These are phyloP conservation scores for Anas bahamensis DNA, from an alignment of 2,797 vertebrate genomes.

Conservation along the genomic window DNA sequence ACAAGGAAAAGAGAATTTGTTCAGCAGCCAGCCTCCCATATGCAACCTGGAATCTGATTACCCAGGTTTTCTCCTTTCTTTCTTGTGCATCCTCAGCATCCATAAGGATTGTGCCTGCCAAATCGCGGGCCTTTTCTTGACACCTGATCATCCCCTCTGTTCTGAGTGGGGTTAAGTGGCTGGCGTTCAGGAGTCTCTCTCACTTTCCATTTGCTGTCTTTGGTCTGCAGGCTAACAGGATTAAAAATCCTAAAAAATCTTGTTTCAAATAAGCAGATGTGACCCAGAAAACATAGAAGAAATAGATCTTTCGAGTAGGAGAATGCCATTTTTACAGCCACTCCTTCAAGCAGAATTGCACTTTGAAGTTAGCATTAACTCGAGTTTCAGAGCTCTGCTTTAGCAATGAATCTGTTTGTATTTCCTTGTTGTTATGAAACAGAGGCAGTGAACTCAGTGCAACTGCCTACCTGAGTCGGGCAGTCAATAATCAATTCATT, in stretches of 20 bases:
- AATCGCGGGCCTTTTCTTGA: conserved; percentile 59
- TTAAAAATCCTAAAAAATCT: conserved; percentile 73
- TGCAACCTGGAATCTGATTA: conserved; percentile 69
- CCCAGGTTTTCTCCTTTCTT: conserved; percentile 70
- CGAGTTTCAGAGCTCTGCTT: conserved; percentile 45
- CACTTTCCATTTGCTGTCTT: conserved; percentile 64
- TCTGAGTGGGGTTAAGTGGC: conserved; percentile 67
- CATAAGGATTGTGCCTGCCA: conserved; percentile 62
- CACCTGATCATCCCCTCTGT: conserved; percentile 68
- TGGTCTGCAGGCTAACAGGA: conserved; percentile 70
- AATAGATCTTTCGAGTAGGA: conserved; percentile 74
- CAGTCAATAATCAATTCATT: neutral
- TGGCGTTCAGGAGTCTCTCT: conserved; percentile 65
- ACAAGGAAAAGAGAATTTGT: conserved; percentile 70
- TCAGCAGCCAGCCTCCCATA: conserved; percentile 68
- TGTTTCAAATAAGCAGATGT: conserved; percentile 73
- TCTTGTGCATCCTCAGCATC: conserved; percentile 52
- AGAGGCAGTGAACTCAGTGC: neutral
- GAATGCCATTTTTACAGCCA: conserved; percentile 76
- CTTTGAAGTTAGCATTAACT: conserved; percentile 63
- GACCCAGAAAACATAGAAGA: conserved; percentile 73
- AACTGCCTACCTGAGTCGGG: neutral
- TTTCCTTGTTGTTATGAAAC: conserved; percentile 31
- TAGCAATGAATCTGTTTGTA: conserved; percentile 36
- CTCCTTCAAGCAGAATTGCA: conserved; percentile 67